Evolutionary conservation across 1,140 invertebrate species (phyloP).

Genomic region (Halotydeus destructor): DNA sequence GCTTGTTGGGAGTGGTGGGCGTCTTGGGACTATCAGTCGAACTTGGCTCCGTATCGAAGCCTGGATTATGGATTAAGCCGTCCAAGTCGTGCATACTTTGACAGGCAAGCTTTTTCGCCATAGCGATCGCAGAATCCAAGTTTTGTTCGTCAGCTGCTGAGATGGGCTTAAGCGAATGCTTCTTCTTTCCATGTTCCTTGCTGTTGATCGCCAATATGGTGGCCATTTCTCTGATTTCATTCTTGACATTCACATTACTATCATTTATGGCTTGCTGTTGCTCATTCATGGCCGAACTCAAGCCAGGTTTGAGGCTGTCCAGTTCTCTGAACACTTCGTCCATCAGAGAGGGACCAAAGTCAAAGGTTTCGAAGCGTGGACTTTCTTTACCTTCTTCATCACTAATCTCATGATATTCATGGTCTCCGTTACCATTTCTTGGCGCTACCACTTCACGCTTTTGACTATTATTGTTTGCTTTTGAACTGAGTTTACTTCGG

Average conservation of each 20-base stretch:
- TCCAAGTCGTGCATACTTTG: constrained; percentile 62
- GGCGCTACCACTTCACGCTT: not conserved
- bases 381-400: constrained; percentile 49
- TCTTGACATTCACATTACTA: constrained; percentile 38
- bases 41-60: constrained; percentile 16
- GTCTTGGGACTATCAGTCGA: constrained; percentile 38
- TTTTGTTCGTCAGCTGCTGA: constrained; percentile 78
- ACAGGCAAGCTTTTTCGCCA: constrained; percentile 75
- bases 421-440: constrained; percentile 20
- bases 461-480: not conserved
- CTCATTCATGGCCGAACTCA: constrained; percentile 12
- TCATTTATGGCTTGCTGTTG: constrained; percentile 28
- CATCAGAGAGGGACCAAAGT: constrained; percentile 74
- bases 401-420: constrained; percentile 79
- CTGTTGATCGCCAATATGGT: constrained; percentile 23
- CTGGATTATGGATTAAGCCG: constrained; percentile 11
- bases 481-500: not conserved
- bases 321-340: constrained; percentile 77
- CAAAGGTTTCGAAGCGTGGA: constrained; percentile 42
- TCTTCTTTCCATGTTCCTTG: constrained; percentile 40
- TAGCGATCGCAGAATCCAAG: constrained; percentile 75
- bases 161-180: constrained; percentile 63
- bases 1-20: constrained; percentile 52
- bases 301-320: constrained; percentile 20
- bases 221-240: constrained; percentile 48